Conservation (phyloP, 2,113 vertebrate species). For the Ceyx margarethae region DNA sequence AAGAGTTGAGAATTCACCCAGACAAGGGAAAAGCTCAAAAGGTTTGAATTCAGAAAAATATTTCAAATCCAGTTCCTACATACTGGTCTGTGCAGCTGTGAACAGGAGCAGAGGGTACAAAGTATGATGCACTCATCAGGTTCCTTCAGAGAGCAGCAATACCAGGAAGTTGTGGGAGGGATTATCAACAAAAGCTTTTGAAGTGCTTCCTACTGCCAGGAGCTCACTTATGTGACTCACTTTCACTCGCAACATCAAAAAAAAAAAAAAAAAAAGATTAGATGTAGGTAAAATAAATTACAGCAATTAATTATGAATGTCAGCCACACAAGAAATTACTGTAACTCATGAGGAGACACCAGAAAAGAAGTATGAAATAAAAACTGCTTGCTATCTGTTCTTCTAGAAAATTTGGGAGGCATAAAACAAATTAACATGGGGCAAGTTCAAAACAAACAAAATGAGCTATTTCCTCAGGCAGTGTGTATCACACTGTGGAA, state of each 20-base stretch:
- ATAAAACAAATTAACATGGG: not conserved
- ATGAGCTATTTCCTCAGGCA: not conserved
- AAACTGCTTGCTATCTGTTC: not conserved
- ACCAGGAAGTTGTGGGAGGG: not conserved
- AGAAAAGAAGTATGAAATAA: not conserved
- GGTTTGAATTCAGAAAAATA: not conserved
- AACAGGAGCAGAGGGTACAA: not conserved
- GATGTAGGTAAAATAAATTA: not conserved
- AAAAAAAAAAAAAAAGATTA: not conserved
- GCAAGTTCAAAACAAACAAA: not conserved
- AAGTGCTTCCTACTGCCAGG: not conserved
- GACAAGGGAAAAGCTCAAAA: not conserved
- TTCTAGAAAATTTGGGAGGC: not conserved
- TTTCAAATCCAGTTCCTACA: not conserved
- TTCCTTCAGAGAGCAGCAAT: not conserved
- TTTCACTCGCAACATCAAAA: not conserved
- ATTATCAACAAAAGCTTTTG: slow-evolving; percentile 14
- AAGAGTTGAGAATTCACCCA: not conserved
- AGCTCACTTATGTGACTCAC: slow-evolving; percentile 2
- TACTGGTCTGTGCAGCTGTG: not conserved
- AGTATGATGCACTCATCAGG: not conserved
- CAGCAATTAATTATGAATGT: not conserved
- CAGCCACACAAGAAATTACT: not conserved
- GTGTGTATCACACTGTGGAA: not conserved
- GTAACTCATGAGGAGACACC: not conserved